Evolutionary conservation across 2,113 vertebrate genomes (phyloP).

Genomic region (Nicator chloris): DNA sequence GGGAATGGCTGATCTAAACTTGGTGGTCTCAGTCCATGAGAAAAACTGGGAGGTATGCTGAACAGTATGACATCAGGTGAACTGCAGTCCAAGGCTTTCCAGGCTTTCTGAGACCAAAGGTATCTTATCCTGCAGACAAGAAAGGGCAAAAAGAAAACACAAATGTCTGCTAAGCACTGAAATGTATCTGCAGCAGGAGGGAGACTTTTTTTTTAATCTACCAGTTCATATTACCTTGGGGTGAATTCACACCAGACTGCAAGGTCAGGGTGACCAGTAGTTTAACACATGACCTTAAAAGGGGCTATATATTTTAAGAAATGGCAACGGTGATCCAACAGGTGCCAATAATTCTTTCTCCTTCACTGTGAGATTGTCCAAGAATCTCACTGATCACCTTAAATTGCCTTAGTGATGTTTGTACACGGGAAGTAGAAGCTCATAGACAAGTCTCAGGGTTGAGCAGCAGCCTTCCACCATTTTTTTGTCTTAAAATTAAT

Average conservation of each 20-base stretch:
- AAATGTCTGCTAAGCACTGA: neutral
- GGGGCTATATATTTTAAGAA: slow-evolving; percentile 35
- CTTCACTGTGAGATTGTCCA: neutral
- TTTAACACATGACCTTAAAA: slow-evolving; percentile 14
- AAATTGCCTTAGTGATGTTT: neutral
- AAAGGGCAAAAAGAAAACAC: neutral
- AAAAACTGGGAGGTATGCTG: neutral
- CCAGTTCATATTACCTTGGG: slow-evolving; percentile 14
- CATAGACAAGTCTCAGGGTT: neutral
- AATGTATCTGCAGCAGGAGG: neutral
- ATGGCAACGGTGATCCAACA: neutral
- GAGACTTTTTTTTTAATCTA: neutral
- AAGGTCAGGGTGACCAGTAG: neutral
- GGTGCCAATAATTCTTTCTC: slow-evolving; percentile 1
- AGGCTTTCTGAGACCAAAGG: neutral
- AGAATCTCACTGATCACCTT: neutral
- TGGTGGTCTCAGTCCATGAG: neutral
- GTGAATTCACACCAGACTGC: slow-evolving; percentile 4
- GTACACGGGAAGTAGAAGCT: neutral
- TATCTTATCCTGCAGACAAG: neutral
- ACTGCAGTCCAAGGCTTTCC: neutral
- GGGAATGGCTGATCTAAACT: neutral
- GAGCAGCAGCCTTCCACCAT: neutral
- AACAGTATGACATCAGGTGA: neutral
- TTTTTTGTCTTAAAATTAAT: neutral